Base-by-base conservation (phyloP, 2,797 vertebrate species). In the Neoniphon sammara region DNA sequence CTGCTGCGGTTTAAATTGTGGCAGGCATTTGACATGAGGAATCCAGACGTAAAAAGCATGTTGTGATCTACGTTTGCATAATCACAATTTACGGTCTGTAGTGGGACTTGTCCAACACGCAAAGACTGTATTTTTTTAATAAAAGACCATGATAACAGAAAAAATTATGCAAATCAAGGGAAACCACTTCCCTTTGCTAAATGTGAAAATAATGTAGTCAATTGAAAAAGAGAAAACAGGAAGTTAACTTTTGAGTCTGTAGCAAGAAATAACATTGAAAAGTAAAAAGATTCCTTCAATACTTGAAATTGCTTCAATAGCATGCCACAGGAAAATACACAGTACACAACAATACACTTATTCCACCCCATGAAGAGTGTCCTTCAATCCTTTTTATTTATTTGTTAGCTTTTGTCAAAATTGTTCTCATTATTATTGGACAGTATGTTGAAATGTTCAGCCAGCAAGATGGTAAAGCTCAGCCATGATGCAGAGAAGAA, bases 141-240 rank as follows among this genome's bases (percentile, higher is more conserved):
- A 74, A 20, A 55, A 15, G 57, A 76, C 49, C 17, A 64, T 23
- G 42, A 17, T 27, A 15, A 64, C 17, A 10, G 23, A 30, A 67
- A 20, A n/a, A 66, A 21, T 0, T n/a, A 68, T 75, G 47, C 30
- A 64, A 60, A 66, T 47, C 2, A 62, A 52, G 18, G 21, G 36
- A 53, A 56, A 54, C 15, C 17, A 17, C 49, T 31, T 11, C 46
- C 42, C 23, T 31, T 6, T 31, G 36, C 25, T 61, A 7, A n/a
- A 12, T 66, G 14, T 42, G 0, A 70, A 14, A 53, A 47, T 27
- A 21, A 34, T 68, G 65, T 55, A 59, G 60, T 58, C 18, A 49
- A 60, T 62, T 75, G 17, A 70, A 68, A 77, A 67, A 81, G 20
- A 65, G 23, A 60, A 65, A 72, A 86, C 73, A 82, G 86, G 82